Evolutionary conservation across 53 echinoderm and acorn worm genomes (phyloP), one percentile per base, ranked within the genome.

Genomic region (Luidia sarsii): DNA sequence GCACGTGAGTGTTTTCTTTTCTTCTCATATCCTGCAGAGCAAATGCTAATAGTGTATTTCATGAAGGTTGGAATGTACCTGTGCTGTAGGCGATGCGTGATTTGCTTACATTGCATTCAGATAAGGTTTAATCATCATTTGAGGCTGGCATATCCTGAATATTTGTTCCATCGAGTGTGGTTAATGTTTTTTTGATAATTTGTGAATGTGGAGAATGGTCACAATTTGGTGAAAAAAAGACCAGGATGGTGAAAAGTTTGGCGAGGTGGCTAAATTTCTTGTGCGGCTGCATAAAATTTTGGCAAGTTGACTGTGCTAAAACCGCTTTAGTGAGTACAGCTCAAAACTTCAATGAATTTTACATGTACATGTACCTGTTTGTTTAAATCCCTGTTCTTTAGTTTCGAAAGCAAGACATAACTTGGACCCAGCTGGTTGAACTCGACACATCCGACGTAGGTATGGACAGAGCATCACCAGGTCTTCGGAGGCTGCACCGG

Each of bases 401-500:
- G 57, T 56, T 27, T 39, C 49, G 64, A 31, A 68, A 65, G 34
- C 82, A 65, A 68, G 50, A 48, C 1, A 68, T 82, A 28, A 20
- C n/a, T 0, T 82, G 82, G 82, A 22, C 34, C 7, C 82, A 82
- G 18, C 68, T 67, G 33, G 48, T 65, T 52, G 25, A 82, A 11
- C 33, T 82, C 14, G 67, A 82, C 25, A 53, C 67, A 22, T 67
- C 55, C 55, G 82, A 82, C 19, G 32, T 68, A 0, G 67, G 54
- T 11, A 11, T 67, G 11, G 68, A 55, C 2, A 25, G 56, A 4
- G 16, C 41, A 2, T 54, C 65, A 38, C 82, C 82, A 23, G 82
- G 82, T 23, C 61, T 83, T n/a, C 39, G 83, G 35, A 53, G 24
- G 19, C 45, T 83, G 0, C 83, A 70, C 48, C 70, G 59, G 61